Evolutionary conservation across 2,113 vertebrate genomes (phyloP), one percentile per base, ranked within the genome.

Genomic region (Astur gentilis): DNA sequence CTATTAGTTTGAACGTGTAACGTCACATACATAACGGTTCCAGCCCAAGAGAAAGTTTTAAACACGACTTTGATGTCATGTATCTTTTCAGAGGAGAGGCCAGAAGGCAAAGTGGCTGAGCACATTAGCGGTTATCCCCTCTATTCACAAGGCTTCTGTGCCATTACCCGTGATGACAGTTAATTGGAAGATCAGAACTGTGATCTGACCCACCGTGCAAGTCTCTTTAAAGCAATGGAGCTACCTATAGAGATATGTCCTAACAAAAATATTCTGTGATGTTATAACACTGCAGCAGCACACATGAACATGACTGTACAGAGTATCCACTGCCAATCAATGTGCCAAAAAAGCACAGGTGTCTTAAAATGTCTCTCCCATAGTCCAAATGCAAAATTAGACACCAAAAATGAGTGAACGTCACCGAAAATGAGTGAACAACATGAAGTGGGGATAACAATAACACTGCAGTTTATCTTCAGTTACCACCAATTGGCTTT

Each of bases 281-380:
- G 22, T 20, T 34, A 4, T 11, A 62, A 4, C 34, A 83, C 36
- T 54, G 38, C 52, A 42, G 32, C 27, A 47, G 32, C 3, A 2
- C 13, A 21, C 22, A 20, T 2, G 13, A 31, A 16, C 64, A 40
- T 1, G 11, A 21, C 1, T 17, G 72, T 34, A 32, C 11, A 42
- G 16, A 55, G 7, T 2, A 19, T 3, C 17, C 8, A 1, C 17
- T 29, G 20, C 27, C 31, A n/a, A 10, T 1, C 38, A 12, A 13
- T 1, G 16, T 14, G 31, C 18, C 22, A 17, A 7, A 73, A 38
- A n/a, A 52, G 7, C 36, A 17, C 16, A 16, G 45, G 23, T 4
- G 14, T 18, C 58, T 42, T 55, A 34, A 45, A 77, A 52, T 0
- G 0, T 50, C 54, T 58, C 34, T 42, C 31, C 11, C 5, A 1